Base-by-base conservation (phyloP, 2,797 vertebrate species). In the Micromesistius poutassou region DNA sequence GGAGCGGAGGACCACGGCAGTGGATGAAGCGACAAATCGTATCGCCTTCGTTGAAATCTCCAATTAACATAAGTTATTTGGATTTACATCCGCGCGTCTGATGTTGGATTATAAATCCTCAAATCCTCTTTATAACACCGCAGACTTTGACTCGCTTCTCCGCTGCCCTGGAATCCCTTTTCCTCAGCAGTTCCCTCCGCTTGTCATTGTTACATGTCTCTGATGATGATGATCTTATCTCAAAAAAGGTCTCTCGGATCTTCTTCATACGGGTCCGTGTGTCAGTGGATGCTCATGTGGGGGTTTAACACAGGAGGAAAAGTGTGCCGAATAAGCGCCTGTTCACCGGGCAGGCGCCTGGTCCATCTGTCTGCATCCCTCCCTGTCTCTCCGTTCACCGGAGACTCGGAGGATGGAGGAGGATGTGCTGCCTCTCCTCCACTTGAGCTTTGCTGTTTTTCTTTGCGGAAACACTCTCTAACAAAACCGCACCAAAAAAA, bases 31-130 rank as follows among this genome's bases (percentile, higher is more conserved):
- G 83, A 84, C 80, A 83, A 86, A 88, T 84, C 77, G 78, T 83
- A 85, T 82, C 84, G 82, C 31, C 77, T 80, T 89, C 81, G 79
- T 88, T 82, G 31, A 83, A 86, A 92, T 89, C 78, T 91, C 81
- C 78, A 87, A 92, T 90, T 87, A 91, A 82, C 90, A 89, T 75
- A 91, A 89, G 77, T 91, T 91, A 86, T 87, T 88, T 30, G 82
- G 88, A 86, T 89, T 88, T 85, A 82, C 85, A 86, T 88, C 86
- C 82, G 33, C 82, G 84, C 89, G 81, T 89, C 84, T 89, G 90
- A 90, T 91, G 90, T 90, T 76, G 90, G 90, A 89, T 90, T 90
- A 89, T 79, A 42, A 80, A 84, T 91, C 88, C 81, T 88, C 86
- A 89, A 89, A 91, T 90, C 90, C 90, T 86, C 83, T 81, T 85